phyloP scores from a whole-genome alignment of 2,888 invertebrate species.

The Torymus aiolomorphi region DNA sequence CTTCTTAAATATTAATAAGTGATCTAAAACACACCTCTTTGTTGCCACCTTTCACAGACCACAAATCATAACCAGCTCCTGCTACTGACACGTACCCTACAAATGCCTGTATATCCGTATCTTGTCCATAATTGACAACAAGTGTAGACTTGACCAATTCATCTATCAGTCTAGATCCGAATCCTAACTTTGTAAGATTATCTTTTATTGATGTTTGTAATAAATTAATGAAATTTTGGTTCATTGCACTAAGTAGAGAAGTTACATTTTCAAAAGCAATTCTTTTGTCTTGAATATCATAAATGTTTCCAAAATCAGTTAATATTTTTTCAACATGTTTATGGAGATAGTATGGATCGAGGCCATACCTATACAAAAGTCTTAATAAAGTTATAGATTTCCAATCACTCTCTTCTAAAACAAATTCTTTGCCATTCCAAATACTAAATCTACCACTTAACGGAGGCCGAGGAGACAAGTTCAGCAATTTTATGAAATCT shows the following conservation, averaged over 20 bases:
- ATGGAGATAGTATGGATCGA: conserved; percentile 75
- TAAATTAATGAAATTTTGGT: conserved; percentile 75
- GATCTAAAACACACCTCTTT: conserved; percentile 69
- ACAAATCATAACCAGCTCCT: conserved; percentile 77
- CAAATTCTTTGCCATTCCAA: conserved; percentile 77
- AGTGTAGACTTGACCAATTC: conserved; percentile 78
- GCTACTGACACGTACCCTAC: conserved; percentile 76
- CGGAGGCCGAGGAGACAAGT: conserved; percentile 65
- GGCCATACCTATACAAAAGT: conserved; percentile 79
- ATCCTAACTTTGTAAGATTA: conserved; percentile 74
- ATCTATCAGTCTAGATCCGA: conserved; percentile 76
- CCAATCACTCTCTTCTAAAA: conserved; percentile 77
- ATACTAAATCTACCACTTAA: conserved; percentile 72
- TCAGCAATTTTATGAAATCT: conserved; percentile 76
- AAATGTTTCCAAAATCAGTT: conserved; percentile 77
- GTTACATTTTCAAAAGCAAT: conserved; percentile 77
- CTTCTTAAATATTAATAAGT: too few relatives aligned
- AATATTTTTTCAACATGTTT: conserved; percentile 65
- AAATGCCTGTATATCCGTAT: conserved; percentile 77
- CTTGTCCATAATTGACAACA: conserved; percentile 81
- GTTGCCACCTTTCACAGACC: conserved; percentile 81
- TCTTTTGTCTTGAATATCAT: conserved; percentile 77
- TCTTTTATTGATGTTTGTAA: conserved; percentile 73
- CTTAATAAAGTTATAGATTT: conserved; percentile 74
- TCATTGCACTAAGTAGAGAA: conserved; percentile 78